Evolutionary conservation across 2,888 invertebrate genomes (phyloP).

Genomic region (Cotesia congregata): DNA sequence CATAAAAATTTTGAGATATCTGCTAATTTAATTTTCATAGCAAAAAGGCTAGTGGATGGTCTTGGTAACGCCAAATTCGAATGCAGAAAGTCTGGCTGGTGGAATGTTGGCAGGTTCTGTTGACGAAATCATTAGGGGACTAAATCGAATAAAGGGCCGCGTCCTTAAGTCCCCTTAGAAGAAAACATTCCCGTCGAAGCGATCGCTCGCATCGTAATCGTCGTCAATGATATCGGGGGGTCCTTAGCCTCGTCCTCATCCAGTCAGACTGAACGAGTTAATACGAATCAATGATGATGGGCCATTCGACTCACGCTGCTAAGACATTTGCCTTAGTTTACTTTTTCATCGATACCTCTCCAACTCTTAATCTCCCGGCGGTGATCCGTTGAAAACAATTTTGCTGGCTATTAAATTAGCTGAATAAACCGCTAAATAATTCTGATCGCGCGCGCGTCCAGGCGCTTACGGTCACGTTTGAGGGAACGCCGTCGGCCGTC

Average conservation of each 20-base stretch:
- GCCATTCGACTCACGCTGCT: constrained; percentile 35
- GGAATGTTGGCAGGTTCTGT: constrained; percentile 62
- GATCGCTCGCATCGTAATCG: constrained; percentile 62
- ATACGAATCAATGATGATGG: constrained; percentile 27
- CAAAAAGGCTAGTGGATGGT: constrained; percentile 14
- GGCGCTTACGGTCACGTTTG: constrained; percentile 47
- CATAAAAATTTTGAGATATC: too few relatives aligned
- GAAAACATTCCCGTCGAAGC: constrained; percentile 62
- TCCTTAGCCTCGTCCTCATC: neutral
- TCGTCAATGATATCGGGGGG: constrained; percentile 55
- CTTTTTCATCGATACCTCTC: constrained; percentile 33
- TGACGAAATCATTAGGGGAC: constrained; percentile 65
- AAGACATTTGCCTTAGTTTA: constrained; percentile 29
- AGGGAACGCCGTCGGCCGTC: constrained; percentile 46
- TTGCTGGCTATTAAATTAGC: constrained; percentile 53
- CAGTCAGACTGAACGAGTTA: neutral
- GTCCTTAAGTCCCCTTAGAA: constrained; percentile 52
- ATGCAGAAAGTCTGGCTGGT: constrained; percentile 53
- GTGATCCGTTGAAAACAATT: neutral
- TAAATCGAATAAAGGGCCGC: constrained; percentile 63
- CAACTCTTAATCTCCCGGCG: constrained; percentile 27
- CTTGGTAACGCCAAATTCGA: constrained; percentile 55
- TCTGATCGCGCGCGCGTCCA: constrained; percentile 43
- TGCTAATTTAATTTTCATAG: neutral
- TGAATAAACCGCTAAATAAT: constrained; percentile 55